A percentile compares a stretch with the other conserved stretches of the same genome.
Conservation (phyloP, 1,140 invertebrate genomes). For the Scylla paramamosain region DNA sequence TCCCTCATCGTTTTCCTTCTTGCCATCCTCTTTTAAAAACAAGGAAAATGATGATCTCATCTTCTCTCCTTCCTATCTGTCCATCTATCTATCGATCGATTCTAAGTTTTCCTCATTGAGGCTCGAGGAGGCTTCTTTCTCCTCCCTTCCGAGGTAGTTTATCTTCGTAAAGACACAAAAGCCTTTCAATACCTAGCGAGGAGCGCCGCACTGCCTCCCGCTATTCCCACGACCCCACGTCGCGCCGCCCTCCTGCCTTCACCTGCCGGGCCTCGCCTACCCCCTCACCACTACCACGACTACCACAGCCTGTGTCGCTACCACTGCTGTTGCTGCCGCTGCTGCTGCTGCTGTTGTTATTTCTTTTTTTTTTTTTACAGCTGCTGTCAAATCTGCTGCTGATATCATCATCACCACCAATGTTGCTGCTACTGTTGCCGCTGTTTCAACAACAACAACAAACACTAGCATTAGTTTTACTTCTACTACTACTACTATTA, state of each 20-base stretch:
- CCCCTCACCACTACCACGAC: too few species aligned
- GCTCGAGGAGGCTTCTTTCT: not conserved
- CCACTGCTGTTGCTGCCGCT: too few species aligned
- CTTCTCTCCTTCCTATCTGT: not conserved
- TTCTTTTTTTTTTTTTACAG: too few species aligned
- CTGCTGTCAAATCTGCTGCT: too few species aligned
- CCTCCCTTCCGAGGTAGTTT: not conserved
- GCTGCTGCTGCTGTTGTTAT: too few species aligned
- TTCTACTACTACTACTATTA: too few species aligned
- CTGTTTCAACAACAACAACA: too few species aligned
- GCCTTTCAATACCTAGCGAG: not conserved
- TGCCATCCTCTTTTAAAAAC: not conserved
- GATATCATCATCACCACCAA: too few species aligned
- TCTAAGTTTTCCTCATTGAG: not conserved
- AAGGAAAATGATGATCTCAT: not conserved
- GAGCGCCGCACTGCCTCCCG: not conserved
- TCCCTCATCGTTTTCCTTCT: slow-evolving; percentile 21
- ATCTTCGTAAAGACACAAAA: slow-evolving; percentile 23
- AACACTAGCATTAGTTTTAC: too few species aligned
- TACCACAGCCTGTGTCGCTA: too few species aligned
- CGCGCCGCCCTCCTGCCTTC: not conserved
- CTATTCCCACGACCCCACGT: not conserved
- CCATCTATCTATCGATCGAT: not conserved
- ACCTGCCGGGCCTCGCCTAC: not conserved
- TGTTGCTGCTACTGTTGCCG: too few species aligned